These are phyloP conservation scores for Sinocyclocheilus grahami DNA, from an alignment of 2,113 vertebrate genomes.

Conservation along the genomic window DNA sequence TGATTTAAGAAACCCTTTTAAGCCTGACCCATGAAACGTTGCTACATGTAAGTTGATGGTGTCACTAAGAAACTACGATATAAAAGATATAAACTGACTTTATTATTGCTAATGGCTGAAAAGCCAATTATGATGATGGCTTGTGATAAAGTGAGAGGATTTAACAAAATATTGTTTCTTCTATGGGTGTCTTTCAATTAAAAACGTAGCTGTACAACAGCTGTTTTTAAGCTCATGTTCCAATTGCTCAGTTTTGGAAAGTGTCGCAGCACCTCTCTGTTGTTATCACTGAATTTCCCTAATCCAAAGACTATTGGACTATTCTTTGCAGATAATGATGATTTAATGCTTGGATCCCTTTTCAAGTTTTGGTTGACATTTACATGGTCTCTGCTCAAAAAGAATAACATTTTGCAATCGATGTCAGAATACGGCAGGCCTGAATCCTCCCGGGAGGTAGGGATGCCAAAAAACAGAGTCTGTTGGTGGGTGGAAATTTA, in stretches of 20 bases:
- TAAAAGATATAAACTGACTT: not conserved
- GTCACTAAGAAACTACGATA: not conserved
- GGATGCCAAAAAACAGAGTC: slow-evolving; percentile 22
- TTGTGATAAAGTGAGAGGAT: not conserved
- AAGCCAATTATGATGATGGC: slow-evolving; percentile 3
- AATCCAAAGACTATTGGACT: slow-evolving; percentile 42
- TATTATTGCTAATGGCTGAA: not conserved
- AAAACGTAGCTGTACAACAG: not conserved
- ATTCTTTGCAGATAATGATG: slow-evolving; percentile 46
- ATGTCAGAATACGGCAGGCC: slow-evolving; percentile 17
- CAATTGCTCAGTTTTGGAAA: slow-evolving; percentile 15
- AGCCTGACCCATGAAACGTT: not conserved
- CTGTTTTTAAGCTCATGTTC: slow-evolving; percentile 32
- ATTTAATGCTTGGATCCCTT: slow-evolving; percentile 55
- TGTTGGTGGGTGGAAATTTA: slow-evolving; percentile 27
- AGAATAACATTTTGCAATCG: slow-evolving; percentile 44
- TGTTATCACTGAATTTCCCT: slow-evolving; percentile 20
- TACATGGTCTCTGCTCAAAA: slow-evolving; percentile 41
- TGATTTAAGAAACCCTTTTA: slow-evolving; percentile 28
- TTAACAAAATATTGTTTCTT: not conserved
- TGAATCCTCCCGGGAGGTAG: slow-evolving; percentile 21
- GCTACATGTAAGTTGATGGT: slow-evolving; percentile 3
- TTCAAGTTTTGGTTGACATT: slow-evolving; percentile 49
- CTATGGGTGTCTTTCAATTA: not conserved
- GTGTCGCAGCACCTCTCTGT: slow-evolving; percentile 2